Evolutionary conservation across 2,113 vertebrate species (phyloP).

Genomic region (Ciconia maguari): DNA sequence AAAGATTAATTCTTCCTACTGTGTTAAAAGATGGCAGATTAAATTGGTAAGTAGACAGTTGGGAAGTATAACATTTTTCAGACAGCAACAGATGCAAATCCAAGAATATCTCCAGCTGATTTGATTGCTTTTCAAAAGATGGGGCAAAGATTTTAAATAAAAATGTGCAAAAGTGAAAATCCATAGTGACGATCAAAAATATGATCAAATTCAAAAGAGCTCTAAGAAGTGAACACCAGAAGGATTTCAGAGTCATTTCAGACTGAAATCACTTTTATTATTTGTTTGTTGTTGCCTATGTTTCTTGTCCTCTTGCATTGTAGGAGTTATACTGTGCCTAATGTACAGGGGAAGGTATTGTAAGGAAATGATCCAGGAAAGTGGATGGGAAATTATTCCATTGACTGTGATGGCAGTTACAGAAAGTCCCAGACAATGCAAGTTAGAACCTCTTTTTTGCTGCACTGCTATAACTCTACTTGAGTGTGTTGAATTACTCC

Average conservation of each 20-base stretch:
- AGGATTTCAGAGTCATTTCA: neutral
- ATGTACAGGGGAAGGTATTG: neutral
- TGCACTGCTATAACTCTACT: neutral
- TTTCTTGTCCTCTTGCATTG: neutral
- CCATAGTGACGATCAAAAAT: neutral
- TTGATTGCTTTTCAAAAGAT: constrained; percentile 34
- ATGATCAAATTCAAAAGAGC: neutral
- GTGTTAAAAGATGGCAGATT: constrained; percentile 32
- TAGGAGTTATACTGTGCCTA: neutral
- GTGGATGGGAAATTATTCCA: neutral
- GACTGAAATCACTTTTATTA: neutral
- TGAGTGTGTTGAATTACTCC: neutral
- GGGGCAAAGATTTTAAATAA: constrained; percentile 19
- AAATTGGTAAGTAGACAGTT: constrained; percentile 39
- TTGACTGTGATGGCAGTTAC: neutral
- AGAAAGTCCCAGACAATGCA: neutral
- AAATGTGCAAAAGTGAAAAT: constrained; percentile 32
- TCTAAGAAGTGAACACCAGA: neutral
- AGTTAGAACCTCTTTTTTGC: neutral
- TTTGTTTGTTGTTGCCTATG: neutral
- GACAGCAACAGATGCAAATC: constrained; percentile 24
- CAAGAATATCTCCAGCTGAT: constrained; percentile 44
- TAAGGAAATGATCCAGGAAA: neutral
- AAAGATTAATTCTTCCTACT: constrained; percentile 1
- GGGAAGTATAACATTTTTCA: constrained; percentile 48